These are phyloP conservation scores for Macrotus californicus DNA, from an alignment of 2,113 vertebrate genomes.

Conservation along the genomic window DNA sequence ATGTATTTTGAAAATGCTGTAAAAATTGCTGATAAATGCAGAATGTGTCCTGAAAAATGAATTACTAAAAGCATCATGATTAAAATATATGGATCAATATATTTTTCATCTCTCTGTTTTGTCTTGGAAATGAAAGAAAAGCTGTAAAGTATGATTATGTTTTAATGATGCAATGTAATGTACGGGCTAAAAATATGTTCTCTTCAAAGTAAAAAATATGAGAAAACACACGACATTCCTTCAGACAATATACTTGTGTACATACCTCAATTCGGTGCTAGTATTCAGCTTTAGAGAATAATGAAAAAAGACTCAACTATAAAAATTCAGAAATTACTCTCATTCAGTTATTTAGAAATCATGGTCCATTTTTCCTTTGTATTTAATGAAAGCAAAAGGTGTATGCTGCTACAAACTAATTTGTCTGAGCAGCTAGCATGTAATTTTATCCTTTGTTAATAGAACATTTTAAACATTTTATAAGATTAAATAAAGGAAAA, in stretches of 20 bases:
- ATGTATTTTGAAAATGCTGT: background rate
- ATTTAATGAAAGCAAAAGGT: constrained; percentile 15
- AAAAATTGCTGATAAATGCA: background rate
- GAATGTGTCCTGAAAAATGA: background rate
- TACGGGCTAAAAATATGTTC: constrained; percentile 7
- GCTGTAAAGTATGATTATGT: background rate
- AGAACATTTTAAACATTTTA: constrained; percentile 29
- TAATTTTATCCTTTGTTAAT: constrained; percentile 24
- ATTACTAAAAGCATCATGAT: background rate
- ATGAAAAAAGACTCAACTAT: constrained; percentile 5
- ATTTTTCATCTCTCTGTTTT: constrained; percentile 15
- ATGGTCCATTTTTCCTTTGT: background rate
- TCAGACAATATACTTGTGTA: background rate
- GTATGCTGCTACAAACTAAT: background rate
- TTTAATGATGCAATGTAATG: background rate
- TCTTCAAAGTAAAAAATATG: constrained; percentile 21
- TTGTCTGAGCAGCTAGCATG: background rate
- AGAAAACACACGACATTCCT: background rate
- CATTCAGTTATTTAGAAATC: constrained; percentile 1
- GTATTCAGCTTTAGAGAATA: background rate
- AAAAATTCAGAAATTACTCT: background rate
- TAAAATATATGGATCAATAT: background rate
- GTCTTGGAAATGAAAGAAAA: background rate
- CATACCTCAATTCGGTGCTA: background rate
- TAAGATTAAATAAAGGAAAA: constrained; percentile 41